phyloP scores from a whole-genome alignment of 2,797 vertebrate genomes.

The Nyctalus aviator region DNA sequence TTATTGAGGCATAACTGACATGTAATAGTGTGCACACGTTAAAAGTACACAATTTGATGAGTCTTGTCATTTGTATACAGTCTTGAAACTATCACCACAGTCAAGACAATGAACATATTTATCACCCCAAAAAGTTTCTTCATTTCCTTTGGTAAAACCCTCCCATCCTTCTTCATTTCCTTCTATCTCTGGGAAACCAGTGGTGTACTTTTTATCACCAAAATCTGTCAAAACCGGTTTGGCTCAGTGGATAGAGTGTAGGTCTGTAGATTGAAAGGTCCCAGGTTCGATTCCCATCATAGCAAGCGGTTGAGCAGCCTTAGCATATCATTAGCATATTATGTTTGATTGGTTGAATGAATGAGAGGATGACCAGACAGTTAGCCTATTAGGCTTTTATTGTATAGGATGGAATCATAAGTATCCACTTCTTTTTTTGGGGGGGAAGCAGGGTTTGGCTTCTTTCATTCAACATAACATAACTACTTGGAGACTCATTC shows the following conservation, averaged over 20 bases:
- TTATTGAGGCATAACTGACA: background rate
- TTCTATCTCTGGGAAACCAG: background rate
- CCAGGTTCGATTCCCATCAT: too few species aligned
- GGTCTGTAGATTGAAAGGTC: too few species aligned
- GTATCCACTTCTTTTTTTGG: background rate
- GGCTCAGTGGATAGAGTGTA: too few species aligned
- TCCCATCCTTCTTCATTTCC: background rate
- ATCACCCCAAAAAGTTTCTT: background rate
- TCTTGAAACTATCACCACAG: background rate
- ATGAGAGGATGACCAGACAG: too few species aligned
- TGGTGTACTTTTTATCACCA: background rate
- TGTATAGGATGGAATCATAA: background rate
- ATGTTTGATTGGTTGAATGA: too few species aligned
- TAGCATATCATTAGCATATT: too few species aligned
- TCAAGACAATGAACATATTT: background rate
- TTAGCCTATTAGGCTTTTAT: too few species aligned
- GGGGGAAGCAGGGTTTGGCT: background rate
- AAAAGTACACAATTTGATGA: background rate
- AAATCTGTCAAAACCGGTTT: background rate
- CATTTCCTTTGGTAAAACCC: background rate
- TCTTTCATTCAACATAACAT: background rate
- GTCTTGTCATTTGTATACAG: background rate
- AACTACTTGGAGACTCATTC: constrained; percentile 2
- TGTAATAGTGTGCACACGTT: background rate
- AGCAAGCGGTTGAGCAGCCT: too few species aligned